Evolutionary conservation across 2,888 invertebrate species (phyloP).

Genomic region (Cloeon dipterum): DNA sequence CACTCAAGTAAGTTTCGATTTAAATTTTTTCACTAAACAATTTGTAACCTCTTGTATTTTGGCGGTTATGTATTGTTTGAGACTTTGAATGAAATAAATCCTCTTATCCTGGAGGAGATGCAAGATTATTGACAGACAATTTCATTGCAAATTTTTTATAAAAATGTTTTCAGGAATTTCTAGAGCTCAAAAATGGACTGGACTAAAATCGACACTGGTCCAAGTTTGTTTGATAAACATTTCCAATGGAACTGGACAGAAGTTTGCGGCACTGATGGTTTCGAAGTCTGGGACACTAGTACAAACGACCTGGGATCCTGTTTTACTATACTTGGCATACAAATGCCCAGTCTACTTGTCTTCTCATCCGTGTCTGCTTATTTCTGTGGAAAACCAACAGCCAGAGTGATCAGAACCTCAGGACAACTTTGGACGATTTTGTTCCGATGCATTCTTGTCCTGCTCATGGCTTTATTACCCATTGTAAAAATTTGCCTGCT

Average conservation of each 20-base stretch:
- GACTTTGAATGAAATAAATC: too few species aligned
- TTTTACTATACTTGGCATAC: slow-evolving; percentile 61
- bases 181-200: too few species aligned
- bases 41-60: too few species aligned
- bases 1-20: too few species aligned
- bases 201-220: too few species aligned
- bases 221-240: too few species aligned
- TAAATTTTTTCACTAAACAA: too few species aligned
- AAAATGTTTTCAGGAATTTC: too few species aligned
- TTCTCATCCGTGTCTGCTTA: slow-evolving; percentile 60
- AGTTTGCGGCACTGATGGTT: slow-evolving; percentile 48
- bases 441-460: slow-evolving; percentile 34
- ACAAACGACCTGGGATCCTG: slow-evolving; percentile 60
- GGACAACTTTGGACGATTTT: slow-evolving; percentile 37
- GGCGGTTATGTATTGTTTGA: too few species aligned
- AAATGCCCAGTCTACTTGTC: slow-evolving; percentile 47
- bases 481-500: slow-evolving; percentile 32
- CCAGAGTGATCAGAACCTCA: slow-evolving; percentile 34
- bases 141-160: too few species aligned
- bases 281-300: slow-evolving; percentile 41
- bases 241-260: slow-evolving; percentile 5
- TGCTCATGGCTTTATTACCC: slow-evolving; percentile 40
- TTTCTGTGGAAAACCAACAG: slow-evolving; percentile 44
- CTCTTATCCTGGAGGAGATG: too few species aligned
- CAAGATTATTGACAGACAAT: too few species aligned